Evolutionary conservation across 2,888 invertebrate genomes (phyloP), one percentile per base, ranked within the genome.

Genomic region (Synanthedon myopaeformis): DNA sequence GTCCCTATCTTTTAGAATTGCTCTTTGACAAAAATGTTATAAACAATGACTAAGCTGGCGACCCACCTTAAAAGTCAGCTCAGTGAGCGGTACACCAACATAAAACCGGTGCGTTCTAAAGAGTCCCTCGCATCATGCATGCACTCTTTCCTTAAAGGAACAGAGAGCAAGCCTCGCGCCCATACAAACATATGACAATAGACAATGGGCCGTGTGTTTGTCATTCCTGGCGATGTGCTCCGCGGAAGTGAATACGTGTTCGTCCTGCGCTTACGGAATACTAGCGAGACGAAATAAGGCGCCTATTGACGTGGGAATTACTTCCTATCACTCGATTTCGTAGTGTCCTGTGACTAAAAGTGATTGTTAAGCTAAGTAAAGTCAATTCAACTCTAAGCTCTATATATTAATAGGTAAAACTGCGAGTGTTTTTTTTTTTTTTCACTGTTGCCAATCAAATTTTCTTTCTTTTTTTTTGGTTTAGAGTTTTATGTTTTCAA

Each of bases 171-270:
- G 45, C 13, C 45, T n/a, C 14, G 45, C 45, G 42, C 49, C 52
- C 41, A 54, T 53, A 51, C 52, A 54, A 19, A 51, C 52, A 54
- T 35, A 41, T 54, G 55, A 70, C 77, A 76, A 77, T 76, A 74
- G 71, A 79, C 79, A 79, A 80, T 84, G 63, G 69, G 56, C 65
- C 17, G 49, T 48, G 51, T 74, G 72, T 70, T 84, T 84, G 79
- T 79, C 65, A 83, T 84, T 80, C 84, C 68, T 69, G 66, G 62
- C 67, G 70, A 62, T 59, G 63, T 62, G 59, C 64, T 57, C 64
- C 57, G 63, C 75, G 82, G 82, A 83, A 76, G 79, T 81, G 79
- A 77, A 72, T 63, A 61, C 66, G 64, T 69, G 72, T 70, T 59
- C 61, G 14, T 23, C 13, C 49, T 12, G 23, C 17, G 49, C 17